A percentile compares a stretch with the other conserved stretches of the same genome.
Conservation (phyloP, 1,140 invertebrate species). For the Pentalonia nigronervosa region DNA sequence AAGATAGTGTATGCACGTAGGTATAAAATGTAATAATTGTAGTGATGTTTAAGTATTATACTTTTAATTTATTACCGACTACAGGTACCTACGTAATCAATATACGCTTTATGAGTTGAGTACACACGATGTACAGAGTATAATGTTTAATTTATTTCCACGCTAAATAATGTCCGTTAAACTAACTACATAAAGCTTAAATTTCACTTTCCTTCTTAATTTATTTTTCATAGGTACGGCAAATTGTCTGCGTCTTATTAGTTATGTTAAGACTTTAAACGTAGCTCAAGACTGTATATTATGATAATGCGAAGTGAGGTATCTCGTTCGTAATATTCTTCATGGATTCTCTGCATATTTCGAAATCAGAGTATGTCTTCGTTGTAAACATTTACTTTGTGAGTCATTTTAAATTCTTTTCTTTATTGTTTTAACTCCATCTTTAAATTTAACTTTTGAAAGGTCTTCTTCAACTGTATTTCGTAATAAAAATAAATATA, state of each 20-base stretch:
- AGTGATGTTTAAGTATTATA: background rate
- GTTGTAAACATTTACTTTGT: background rate
- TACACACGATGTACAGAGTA: background rate
- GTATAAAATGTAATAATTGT: background rate
- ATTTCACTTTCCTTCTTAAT: background rate
- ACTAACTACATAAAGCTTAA: background rate
- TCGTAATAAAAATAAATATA: background rate
- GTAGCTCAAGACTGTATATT: background rate
- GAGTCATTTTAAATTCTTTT: background rate
- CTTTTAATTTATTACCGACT: background rate
- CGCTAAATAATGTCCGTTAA: background rate
- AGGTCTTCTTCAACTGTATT: background rate
- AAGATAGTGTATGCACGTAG: background rate
- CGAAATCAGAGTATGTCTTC: background rate
- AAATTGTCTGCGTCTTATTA: background rate
- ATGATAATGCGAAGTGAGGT: background rate
- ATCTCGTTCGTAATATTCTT: background rate
- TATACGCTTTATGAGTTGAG: background rate
- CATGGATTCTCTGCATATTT: background rate
- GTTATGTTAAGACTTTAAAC: conserved; percentile 6
- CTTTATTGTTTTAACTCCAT: background rate
- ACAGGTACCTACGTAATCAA: background rate
- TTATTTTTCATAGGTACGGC: background rate
- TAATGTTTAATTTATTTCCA: background rate
- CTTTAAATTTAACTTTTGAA: background rate